phyloP scores from a whole-genome alignment of 2,888 invertebrate genomes.

The Drosophila ezoana region DNA sequence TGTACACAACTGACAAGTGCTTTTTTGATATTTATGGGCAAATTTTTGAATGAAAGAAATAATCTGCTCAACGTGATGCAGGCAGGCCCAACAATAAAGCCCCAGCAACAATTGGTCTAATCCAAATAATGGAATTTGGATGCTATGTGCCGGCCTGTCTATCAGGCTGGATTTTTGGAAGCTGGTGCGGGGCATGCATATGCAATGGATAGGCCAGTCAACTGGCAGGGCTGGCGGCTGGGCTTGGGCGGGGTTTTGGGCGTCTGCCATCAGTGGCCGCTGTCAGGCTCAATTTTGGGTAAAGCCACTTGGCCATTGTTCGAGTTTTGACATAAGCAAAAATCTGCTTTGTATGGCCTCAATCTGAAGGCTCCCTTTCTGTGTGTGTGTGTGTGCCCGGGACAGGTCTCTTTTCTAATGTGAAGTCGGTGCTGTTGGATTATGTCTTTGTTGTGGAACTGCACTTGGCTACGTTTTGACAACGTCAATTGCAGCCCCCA shows the following conservation, averaged over 20 bases:
- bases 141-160: slow-evolving; percentile 37
- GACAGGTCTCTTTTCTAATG: slow-evolving; percentile 55
- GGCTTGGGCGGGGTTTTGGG: background rate
- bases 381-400: slow-evolving; percentile 19
- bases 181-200: slow-evolving; percentile 23
- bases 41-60: slow-evolving; percentile 34
- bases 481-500: slow-evolving; percentile 71
- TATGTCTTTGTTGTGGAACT: slow-evolving; percentile 63
- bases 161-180: slow-evolving; percentile 17
- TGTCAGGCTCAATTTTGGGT: slow-evolving; percentile 77
- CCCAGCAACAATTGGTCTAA: slow-evolving; percentile 63
- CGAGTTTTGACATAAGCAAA: slow-evolving; percentile 77
- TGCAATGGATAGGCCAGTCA: slow-evolving; percentile 33
- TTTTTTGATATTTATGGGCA: slow-evolving; percentile 23
- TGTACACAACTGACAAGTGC: slow-evolving; percentile 8
- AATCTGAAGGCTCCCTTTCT: slow-evolving; percentile 30
- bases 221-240: background rate
- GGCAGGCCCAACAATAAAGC: slow-evolving; percentile 17
- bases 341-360: slow-evolving; percentile 63
- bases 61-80: slow-evolving; percentile 28
- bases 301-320: slow-evolving; percentile 77
- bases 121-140: slow-evolving; percentile 71
- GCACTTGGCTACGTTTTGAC: slow-evolving; percentile 66
- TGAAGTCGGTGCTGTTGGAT: slow-evolving; percentile 53
- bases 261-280: slow-evolving; percentile 35